Conservation (phyloP, 2,113 vertebrate species). For the Pterocles orientalis region DNA sequence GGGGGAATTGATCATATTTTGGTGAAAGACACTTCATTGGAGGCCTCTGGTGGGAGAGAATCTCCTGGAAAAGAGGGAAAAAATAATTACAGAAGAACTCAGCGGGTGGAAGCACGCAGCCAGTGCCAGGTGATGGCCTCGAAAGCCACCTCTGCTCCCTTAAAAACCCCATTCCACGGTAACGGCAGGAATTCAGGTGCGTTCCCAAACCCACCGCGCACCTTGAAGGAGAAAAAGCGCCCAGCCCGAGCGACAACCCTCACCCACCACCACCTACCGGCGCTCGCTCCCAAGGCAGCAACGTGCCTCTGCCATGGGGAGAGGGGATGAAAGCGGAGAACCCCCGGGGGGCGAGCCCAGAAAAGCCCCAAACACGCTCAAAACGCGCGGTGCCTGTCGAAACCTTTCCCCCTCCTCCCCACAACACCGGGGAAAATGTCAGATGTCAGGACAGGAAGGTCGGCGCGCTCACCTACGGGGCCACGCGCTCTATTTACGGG, state of each 20-base stretch:
- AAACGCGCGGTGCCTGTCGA: not conserved
- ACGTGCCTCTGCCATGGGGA: not conserved
- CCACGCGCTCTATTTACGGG: not conserved
- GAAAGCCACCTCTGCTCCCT: not conserved
- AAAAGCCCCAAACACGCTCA: not conserved
- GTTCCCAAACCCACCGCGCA: accelerated
- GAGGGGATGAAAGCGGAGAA: too few relatives aligned
- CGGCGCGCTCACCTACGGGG: not conserved
- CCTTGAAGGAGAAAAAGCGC: not conserved
- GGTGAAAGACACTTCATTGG: not conserved
- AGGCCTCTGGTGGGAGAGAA: not conserved
- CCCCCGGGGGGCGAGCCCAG: not conserved
- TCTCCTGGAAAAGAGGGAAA: not conserved
- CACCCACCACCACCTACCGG: not conserved
- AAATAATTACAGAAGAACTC: not conserved
- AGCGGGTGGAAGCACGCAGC: accelerated
- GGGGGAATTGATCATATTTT: not conserved
- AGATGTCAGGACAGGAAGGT: not conserved
- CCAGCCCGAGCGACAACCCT: not conserved
- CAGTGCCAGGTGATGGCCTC: accelerated
- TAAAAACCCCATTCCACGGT: not conserved
- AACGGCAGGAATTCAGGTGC: too few relatives aligned
- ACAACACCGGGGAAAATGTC: not conserved
- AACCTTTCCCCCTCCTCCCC: not conserved
- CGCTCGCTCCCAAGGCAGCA: not conserved